Evolutionary conservation across 2,888 invertebrate species (phyloP), one percentile per base, ranked within the genome.

Genomic region (Galeruca laticollis): DNA sequence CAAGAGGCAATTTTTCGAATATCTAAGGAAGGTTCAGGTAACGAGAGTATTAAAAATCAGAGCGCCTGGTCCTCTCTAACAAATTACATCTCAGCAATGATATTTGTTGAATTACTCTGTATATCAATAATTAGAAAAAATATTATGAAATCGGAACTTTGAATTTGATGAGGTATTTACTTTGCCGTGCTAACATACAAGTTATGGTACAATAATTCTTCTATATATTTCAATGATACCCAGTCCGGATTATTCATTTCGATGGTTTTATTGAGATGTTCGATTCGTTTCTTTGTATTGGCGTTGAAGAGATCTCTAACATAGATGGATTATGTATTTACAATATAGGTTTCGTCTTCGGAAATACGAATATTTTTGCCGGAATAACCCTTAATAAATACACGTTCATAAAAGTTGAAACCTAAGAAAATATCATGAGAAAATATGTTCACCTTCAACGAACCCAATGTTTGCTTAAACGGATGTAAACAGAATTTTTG

Each of bases 201-300:
- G n/a, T n/a, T n/a, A n/a, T n/a, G n/a, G n/a, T n/a, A n/a, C n/a
- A n/a, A n/a, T n/a, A n/a, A n/a, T n/a, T n/a, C n/a, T 26, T 26
- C 6, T 26, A 6, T 26, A 26, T 26, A 26, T 26, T 4, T 13
- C n/a, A 13, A n/a, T 5, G 2, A 40, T n/a, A 13, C 3, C n/a
- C 40, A 40, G 40, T 40, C 40, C 40, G 40, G 5, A 40, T 40
- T 13, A 3, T n/a, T 40, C 3, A 5, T 13, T 40, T 40, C 37
- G 13, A 11, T 40, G 37, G 64, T 66, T 68, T 72, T 57, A 54
- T 49, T 57, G 56, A 65, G 65, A 60, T 61, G 54, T 63, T 67
- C 43, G 43, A 21, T 37, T 57, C n/a, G 31, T 47, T 64, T 47
- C 33, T 26, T 31, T 54, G 60, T 49, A 57, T 66, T 37, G 61